A percentile compares a stretch with the other conserved stretches of the same genome.
phyloP scores from a whole-genome alignment of 2,113 vertebrate species.

The Synchiropus splendidus region DNA sequence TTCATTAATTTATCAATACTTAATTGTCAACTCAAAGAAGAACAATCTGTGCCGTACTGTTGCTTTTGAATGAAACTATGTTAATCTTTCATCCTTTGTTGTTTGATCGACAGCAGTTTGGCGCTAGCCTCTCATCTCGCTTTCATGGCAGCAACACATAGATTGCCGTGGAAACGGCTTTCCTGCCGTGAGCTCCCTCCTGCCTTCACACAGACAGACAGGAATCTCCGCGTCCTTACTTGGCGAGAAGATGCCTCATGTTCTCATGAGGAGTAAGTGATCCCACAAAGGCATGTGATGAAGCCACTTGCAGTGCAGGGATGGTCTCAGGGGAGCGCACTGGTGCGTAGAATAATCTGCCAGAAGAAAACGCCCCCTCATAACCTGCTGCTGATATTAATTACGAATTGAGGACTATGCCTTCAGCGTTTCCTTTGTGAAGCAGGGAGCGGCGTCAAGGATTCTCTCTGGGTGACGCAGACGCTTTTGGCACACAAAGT shows the following conservation, averaged over 20 bases:
- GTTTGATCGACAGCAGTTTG: constrained; percentile 44
- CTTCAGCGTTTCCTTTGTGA: too few species aligned
- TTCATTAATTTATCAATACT: too few species aligned
- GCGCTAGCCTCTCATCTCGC: constrained; percentile 27
- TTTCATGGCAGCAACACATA: constrained; percentile 48
- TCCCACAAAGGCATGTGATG: constrained; percentile 44
- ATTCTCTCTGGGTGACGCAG: background rate
- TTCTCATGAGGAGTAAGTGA: constrained; percentile 55
- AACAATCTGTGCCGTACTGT: too few species aligned
- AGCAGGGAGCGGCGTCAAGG: constrained; percentile 9
- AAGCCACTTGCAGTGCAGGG: constrained; percentile 18
- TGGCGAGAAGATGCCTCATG: constrained; percentile 40
- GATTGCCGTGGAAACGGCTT: constrained; percentile 63
- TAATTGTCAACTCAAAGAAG: too few species aligned
- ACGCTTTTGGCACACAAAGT: too few species aligned
- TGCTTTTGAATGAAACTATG: too few species aligned
- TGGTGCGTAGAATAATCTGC: constrained; percentile 37
- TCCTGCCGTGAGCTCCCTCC: constrained; percentile 18
- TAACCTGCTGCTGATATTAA: constrained; percentile 59
- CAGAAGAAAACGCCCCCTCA: constrained; percentile 32
- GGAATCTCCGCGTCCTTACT: constrained; percentile 39
- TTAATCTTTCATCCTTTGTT: constrained; percentile 39
- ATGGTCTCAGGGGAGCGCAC: constrained; percentile 44
- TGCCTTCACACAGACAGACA: constrained; percentile 29
- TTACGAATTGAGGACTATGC: constrained; percentile 39